These are phyloP conservation scores for Ormyrus pomaceus DNA, from an alignment of 2,888 invertebrate genomes.

Conservation along the genomic window DNA sequence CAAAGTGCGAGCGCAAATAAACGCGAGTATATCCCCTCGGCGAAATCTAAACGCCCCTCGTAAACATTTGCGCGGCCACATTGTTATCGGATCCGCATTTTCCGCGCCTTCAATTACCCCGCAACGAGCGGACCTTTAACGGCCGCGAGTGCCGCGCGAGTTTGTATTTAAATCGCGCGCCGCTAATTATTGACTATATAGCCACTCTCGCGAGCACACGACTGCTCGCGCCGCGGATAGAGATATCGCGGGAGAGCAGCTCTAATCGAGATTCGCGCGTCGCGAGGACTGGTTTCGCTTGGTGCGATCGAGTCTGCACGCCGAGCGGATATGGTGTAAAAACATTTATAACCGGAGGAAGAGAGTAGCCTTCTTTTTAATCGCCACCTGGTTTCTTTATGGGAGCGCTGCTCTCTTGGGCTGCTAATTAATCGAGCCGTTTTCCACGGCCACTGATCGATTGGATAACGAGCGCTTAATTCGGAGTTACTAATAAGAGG, in stretches of 20 bases:
- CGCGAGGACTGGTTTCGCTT: constrained; percentile 15
- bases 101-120: constrained; percentile 10
- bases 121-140: neutral
- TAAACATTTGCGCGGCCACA: neutral
- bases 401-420: neutral
- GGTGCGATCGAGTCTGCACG: neutral
- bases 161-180: neutral
- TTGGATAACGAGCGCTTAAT: too few relatives aligned
- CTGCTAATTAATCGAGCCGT: neutral
- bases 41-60: neutral
- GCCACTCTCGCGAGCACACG: neutral
- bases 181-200: constrained; percentile 29
- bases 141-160: neutral
- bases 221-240: constrained; percentile 5
- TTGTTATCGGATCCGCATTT: constrained; percentile 23
- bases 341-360: constrained; percentile 38
- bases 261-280: too few relatives aligned
- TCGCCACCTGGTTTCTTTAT: constrained; percentile 20
- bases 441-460: neutral
- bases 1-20: neutral
- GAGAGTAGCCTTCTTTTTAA: constrained; percentile 10
- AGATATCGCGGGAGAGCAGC: constrained; percentile 46
- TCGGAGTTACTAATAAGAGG: too few relatives aligned
- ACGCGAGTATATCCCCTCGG: too few relatives aligned
- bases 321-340: constrained; percentile 1